Conservation (phyloP, 2,113 vertebrate genomes). For the Albula goreensis region DNA sequence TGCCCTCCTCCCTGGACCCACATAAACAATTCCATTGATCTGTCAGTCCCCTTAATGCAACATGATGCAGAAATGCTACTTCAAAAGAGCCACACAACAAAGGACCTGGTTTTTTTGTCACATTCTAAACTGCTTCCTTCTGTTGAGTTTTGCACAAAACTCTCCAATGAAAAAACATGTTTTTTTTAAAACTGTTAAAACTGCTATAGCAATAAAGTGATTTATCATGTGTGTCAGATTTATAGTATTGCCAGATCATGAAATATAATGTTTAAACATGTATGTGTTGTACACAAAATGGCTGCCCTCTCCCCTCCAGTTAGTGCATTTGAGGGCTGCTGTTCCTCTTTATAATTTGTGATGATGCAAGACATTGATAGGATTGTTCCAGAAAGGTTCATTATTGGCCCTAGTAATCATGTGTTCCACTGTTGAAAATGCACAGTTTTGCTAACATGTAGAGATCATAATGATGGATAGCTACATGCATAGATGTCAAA, state of each 20-base stretch:
- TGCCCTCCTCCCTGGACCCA: background rate
- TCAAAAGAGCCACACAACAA: background rate
- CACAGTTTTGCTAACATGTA: background rate
- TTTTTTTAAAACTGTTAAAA: background rate
- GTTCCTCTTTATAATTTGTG: background rate
- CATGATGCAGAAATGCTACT: background rate
- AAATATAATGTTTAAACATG: background rate
- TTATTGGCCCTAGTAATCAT: background rate
- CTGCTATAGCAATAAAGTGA: too few relatives aligned
- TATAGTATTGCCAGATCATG: too few relatives aligned
- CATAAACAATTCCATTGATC: background rate
- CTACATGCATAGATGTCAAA: background rate
- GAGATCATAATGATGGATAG: background rate
- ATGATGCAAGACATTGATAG: background rate
- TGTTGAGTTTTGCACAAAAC: too few relatives aligned
- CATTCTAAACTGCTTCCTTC: too few relatives aligned
- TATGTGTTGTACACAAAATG: background rate
- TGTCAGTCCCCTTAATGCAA: background rate
- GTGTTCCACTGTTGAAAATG: background rate
- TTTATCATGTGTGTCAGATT: too few relatives aligned
- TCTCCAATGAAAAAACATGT: too few relatives aligned
- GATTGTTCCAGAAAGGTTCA: background rate
- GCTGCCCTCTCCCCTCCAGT: background rate
- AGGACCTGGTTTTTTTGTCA: too few relatives aligned
- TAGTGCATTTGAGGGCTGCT: background rate